Evolutionary conservation across 2,113 vertebrate genomes (phyloP).

Genomic region (Caretta caretta): DNA sequence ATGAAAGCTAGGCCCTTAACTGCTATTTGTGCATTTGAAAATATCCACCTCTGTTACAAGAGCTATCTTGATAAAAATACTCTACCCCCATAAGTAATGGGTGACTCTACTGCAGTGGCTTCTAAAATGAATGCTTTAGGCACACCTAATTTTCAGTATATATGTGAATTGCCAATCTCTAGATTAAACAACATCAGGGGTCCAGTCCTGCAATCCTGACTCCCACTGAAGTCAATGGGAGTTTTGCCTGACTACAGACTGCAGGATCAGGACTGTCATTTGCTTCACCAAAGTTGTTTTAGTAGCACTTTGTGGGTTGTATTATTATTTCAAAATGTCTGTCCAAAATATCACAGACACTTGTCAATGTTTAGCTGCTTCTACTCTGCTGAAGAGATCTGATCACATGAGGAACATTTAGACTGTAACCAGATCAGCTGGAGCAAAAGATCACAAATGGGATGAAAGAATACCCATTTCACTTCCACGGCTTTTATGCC

Average conservation of each 20-base stretch:
- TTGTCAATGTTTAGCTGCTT: slow-evolving; percentile 2
- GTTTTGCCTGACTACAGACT: slow-evolving; percentile 16
- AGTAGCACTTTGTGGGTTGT: background rate
- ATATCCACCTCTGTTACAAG: background rate
- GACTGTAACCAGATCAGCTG: slow-evolving; percentile 46
- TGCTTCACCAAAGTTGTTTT: background rate
- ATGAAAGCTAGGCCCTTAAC: background rate
- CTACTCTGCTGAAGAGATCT: background rate
- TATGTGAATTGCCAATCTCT: slow-evolving; percentile 1
- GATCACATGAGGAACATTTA: slow-evolving; percentile 29
- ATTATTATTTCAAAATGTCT: background rate
- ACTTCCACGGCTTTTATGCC: background rate
- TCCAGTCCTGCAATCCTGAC: slow-evolving; percentile 17
- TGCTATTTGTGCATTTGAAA: background rate
- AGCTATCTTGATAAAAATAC: background rate
- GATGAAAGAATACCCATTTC: background rate
- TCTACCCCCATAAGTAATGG: background rate
- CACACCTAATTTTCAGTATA: slow-evolving; percentile 19
- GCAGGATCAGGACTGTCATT: background rate
- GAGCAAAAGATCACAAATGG: background rate
- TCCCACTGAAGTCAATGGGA: slow-evolving; percentile 21
- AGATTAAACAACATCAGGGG: slow-evolving; percentile 40
- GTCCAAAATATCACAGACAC: background rate
- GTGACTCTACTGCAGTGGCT: background rate
- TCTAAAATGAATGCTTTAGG: background rate